Evolutionary conservation across 2,797 vertebrate species (phyloP).

Genomic region (Spinibarbus caldwelli): DNA sequence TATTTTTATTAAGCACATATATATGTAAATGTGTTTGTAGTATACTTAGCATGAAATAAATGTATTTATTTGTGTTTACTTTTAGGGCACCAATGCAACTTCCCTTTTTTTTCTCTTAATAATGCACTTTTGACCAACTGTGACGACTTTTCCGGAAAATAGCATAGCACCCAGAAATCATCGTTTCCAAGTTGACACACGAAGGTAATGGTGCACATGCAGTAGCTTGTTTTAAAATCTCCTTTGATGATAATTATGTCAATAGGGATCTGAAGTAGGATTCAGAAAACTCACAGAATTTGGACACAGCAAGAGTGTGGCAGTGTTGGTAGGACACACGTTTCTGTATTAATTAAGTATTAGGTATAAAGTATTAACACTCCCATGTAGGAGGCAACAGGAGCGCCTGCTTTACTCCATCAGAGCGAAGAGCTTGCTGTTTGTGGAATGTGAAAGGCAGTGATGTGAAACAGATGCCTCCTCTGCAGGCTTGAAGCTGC

Average conservation of each 20-base stretch:
- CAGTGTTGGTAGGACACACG: background rate
- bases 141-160: background rate
- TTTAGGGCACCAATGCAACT: background rate
- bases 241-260: conserved; percentile 4
- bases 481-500: conserved; percentile 61
- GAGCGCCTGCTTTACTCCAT: conserved; percentile 34
- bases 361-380: background rate
- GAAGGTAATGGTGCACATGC: background rate
- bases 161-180: background rate
- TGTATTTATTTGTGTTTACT: background rate
- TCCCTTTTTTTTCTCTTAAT: no score
- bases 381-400: conserved; percentile 25
- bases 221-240: conserved; percentile 9
- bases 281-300: background rate
- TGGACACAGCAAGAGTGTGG: background rate
- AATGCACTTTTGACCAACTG: background rate
- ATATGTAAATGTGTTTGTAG: background rate
- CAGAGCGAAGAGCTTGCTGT: conserved; percentile 30
- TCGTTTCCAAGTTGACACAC: conserved; percentile 17
- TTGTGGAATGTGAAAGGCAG: conserved; percentile 45
- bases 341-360: conserved; percentile 29
- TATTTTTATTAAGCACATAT: background rate
- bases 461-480: conserved; percentile 56
- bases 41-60: background rate
- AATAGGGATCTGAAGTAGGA: conserved; percentile 8